phyloP scores from a whole-genome alignment of 2,888 invertebrate genomes.

The Sinopyrophorus schimmeli region DNA sequence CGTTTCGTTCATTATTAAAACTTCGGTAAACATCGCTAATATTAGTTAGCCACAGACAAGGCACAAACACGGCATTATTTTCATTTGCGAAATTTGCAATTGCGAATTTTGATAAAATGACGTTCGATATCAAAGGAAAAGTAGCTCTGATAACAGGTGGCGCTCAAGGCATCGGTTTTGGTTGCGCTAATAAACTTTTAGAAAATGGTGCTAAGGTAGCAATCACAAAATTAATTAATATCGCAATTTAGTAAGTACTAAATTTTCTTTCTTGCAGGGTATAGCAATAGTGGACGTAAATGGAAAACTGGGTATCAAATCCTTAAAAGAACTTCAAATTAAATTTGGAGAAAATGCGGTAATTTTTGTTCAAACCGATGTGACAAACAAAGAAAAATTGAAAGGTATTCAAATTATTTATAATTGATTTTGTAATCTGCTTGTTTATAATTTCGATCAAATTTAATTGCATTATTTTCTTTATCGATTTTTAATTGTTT shows the following conservation, averaged over 20 bases:
- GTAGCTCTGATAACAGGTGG: slow-evolving; percentile 58
- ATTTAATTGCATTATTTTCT: too few species aligned
- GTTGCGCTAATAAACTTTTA: slow-evolving; percentile 55
- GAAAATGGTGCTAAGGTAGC: slow-evolving; percentile 52
- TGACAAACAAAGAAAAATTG: slow-evolving; percentile 54
- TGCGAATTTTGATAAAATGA: not conserved
- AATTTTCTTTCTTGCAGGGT: slow-evolving; percentile 1
- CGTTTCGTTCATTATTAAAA: too few species aligned
- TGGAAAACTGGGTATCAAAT: slow-evolving; percentile 39
- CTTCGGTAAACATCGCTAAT: too few species aligned
- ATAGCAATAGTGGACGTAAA: slow-evolving; percentile 2
- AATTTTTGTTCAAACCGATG: slow-evolving; percentile 58
- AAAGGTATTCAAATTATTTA: too few species aligned
- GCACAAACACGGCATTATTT: too few species aligned
- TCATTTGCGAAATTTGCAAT: too few species aligned
- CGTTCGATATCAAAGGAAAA: slow-evolving; percentile 45
- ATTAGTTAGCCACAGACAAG: too few species aligned
- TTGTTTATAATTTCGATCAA: too few species aligned
- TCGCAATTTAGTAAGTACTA: not conserved
- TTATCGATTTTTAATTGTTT: too few species aligned
- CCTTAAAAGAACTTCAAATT: slow-evolving; percentile 53
- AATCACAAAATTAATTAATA: slow-evolving; percentile 37
- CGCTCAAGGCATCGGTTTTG: slow-evolving; percentile 60
- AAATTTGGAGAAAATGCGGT: slow-evolving; percentile 56
- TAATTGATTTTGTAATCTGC: too few species aligned